Evolutionary conservation across 92 coral and sea anemone genomes (phyloP), one percentile per base, ranked within the genome.

Genomic region (Zoanthus solanderi): DNA sequence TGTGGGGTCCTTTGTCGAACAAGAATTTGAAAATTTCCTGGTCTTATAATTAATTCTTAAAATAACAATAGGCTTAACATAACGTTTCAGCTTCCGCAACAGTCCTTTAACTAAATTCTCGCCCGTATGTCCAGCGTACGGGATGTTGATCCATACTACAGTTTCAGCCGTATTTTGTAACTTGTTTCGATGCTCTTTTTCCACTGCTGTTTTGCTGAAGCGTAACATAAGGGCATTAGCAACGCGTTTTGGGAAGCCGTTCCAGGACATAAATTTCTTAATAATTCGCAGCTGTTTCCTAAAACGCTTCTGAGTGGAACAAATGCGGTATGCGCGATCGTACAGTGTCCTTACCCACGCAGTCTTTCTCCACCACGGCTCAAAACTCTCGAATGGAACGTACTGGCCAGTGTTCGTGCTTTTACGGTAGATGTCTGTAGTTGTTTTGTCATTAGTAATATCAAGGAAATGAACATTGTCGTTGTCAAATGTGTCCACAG

Each of bases 381-480:
- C 75, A 71, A 69, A 71, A 71, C 75, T 71, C 42, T 28, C 18
- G 45, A 71, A 71, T 12, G n/a, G 45, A 71, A 71, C 48, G 14
- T 71, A 71, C 17, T 71, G 75, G 16, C 47, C 46, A 31, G 75
- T 71, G 75, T 32, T 71, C 18, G 15, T 71, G 42, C 45, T 28
- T 28, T 30, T 71, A 30, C 75, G 2, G 23, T 31, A 71, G 75
- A 71, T 31, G 45, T 37, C 87, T 28, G 87, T 83, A 9, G 63
- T 71, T 10, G 78, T 84, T 48, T 67, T 84, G 73, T 85, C 52
- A 13, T 23, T 72, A 72, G 72, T 11, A 68, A 81, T 17, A 69
- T 88, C 86, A n/a, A 88, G 79, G 48, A 79, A 79, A n/a, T 68
- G 87, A 18, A 48, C 78, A 34, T 47, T 68, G 46, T 79, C 18